Conservation (phyloP, 2,888 invertebrate genomes). For the Agonopterix heracliana region DNA sequence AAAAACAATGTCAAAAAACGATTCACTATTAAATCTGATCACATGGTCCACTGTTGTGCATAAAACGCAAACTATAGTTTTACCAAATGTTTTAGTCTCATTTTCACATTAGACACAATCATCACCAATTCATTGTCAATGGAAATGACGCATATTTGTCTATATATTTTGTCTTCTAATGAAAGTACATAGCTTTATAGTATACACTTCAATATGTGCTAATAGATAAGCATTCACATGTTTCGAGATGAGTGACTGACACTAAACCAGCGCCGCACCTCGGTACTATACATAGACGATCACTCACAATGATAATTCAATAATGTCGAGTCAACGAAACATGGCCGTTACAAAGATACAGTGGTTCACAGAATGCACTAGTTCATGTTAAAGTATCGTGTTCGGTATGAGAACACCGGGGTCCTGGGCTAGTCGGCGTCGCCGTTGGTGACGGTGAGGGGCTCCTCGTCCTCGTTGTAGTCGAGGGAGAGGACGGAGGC, state of each 20-base stretch:
- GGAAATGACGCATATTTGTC: slow-evolving; percentile 51
- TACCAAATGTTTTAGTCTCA: slow-evolving; percentile 54
- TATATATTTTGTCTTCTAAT: slow-evolving; percentile 58
- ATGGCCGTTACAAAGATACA: slow-evolving; percentile 25
- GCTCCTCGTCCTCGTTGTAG: slow-evolving; percentile 84
- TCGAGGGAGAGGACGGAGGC: slow-evolving; percentile 83
- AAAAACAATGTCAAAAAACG: slow-evolving; percentile 69
- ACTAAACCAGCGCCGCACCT: slow-evolving; percentile 39
- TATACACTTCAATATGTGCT: slow-evolving; percentile 53
- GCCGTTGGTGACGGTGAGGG: slow-evolving; percentile 82
- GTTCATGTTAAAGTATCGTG: slow-evolving; percentile 42
- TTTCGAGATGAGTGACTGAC: slow-evolving; percentile 37
- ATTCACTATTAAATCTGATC: slow-evolving; percentile 67
- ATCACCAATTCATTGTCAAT: slow-evolving; percentile 64
- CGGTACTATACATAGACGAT: slow-evolving; percentile 28
- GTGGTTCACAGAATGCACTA: slow-evolving; percentile 49
- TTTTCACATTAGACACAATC: slow-evolving; percentile 61
- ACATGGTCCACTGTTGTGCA: slow-evolving; percentile 70
- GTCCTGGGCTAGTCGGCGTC: slow-evolving; percentile 72
- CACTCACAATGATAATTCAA: slow-evolving; percentile 48
- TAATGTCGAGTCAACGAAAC: slow-evolving; percentile 41
- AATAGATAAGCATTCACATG: slow-evolving; percentile 49
- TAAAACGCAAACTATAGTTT: slow-evolving; percentile 63
- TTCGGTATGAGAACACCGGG: slow-evolving; percentile 37
- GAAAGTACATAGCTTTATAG: slow-evolving; percentile 57